Conservation (phyloP, 2,797 vertebrate species). For the Darevskia nairensis region DNA sequence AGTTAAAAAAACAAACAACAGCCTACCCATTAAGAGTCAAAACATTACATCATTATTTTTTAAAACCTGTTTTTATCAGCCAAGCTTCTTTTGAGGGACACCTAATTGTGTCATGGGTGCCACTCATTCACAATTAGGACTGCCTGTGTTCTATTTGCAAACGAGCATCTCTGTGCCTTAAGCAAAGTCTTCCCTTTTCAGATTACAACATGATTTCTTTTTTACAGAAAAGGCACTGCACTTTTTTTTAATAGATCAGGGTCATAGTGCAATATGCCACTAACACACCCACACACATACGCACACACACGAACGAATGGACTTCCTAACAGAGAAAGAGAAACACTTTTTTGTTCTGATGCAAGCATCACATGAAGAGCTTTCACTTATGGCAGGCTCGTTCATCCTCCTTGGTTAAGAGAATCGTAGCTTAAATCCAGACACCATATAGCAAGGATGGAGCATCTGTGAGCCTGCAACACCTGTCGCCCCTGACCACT, state of each 20-base stretch:
- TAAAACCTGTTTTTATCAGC: slow-evolving; percentile 62
- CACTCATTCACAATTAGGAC: slow-evolving; percentile 60
- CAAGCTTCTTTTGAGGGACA: slow-evolving; percentile 53
- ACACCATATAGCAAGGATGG: neutral
- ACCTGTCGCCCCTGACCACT: neutral
- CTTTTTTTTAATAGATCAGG: slow-evolving; percentile 3
- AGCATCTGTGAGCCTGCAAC: neutral
- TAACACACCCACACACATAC: slow-evolving; percentile 60
- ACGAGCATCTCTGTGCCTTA: slow-evolving; percentile 58
- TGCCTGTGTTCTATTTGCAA: slow-evolving; percentile 59
- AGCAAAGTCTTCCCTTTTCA: slow-evolving; percentile 66
- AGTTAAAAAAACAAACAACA: slow-evolving; percentile 45
- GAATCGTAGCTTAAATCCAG: slow-evolving; percentile 48
- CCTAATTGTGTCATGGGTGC: slow-evolving; percentile 41
- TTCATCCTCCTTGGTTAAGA: slow-evolving; percentile 30
- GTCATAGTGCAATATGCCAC: slow-evolving; percentile 58
- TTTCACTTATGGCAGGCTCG: slow-evolving; percentile 44
- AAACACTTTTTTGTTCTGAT: slow-evolving; percentile 56
- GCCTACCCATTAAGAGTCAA: slow-evolving; percentile 55
- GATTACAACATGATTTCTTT: slow-evolving; percentile 43
- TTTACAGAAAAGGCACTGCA: slow-evolving; percentile 31
- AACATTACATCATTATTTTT: slow-evolving; percentile 37
- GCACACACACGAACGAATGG: slow-evolving; percentile 56
- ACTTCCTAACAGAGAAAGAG: slow-evolving; percentile 45
- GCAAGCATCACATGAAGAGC: slow-evolving; percentile 54